These are phyloP conservation scores for Lerema accius DNA, from an alignment of 1,140 invertebrate genomes.

Conservation along the genomic window DNA sequence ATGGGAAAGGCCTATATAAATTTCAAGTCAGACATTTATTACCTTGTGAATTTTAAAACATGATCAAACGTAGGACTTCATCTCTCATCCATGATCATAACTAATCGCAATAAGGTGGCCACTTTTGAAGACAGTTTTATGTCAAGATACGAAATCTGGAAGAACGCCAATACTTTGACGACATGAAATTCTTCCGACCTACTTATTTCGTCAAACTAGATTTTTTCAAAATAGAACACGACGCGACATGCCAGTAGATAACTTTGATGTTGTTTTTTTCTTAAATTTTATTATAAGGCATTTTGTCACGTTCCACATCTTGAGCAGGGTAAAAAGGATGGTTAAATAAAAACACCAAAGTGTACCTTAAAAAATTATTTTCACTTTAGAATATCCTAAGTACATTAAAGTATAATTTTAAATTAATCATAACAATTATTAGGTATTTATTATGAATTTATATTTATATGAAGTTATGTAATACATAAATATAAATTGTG, in stretches of 20 bases:
- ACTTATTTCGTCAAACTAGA: slow-evolving; percentile 44
- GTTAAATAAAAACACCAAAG: slow-evolving; percentile 44
- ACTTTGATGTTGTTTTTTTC: slow-evolving; percentile 6
- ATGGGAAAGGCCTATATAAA: background rate
- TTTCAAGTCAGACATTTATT: background rate
- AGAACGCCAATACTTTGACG: slow-evolving; percentile 43
- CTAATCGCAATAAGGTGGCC: slow-evolving; percentile 15
- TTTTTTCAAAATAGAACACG: slow-evolving; percentile 44
- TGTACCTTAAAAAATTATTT: slow-evolving; percentile 78
- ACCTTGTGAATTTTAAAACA: background rate
- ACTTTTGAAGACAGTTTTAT: slow-evolving; percentile 40
- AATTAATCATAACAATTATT: slow-evolving; percentile 78
- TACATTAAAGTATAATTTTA: slow-evolving; percentile 76
- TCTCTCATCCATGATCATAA: slow-evolving; percentile 7
- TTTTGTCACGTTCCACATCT: too few relatives aligned
- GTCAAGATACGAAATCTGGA: slow-evolving; percentile 42
- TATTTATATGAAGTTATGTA: slow-evolving; percentile 60
- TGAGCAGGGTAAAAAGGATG: slow-evolving; percentile 22
- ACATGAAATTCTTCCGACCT: slow-evolving; percentile 50
- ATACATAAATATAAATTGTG: slow-evolving; percentile 76
- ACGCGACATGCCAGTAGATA: slow-evolving; percentile 33
- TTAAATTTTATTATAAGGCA: too few relatives aligned
- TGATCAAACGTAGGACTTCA: background rate
- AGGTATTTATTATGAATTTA: slow-evolving; percentile 76
- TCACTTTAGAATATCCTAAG: slow-evolving; percentile 77